Evolutionary conservation across 92 coral and sea anemone species (phyloP), one percentile per base, ranked within the genome.

Genomic region (Siderastrea radians): DNA sequence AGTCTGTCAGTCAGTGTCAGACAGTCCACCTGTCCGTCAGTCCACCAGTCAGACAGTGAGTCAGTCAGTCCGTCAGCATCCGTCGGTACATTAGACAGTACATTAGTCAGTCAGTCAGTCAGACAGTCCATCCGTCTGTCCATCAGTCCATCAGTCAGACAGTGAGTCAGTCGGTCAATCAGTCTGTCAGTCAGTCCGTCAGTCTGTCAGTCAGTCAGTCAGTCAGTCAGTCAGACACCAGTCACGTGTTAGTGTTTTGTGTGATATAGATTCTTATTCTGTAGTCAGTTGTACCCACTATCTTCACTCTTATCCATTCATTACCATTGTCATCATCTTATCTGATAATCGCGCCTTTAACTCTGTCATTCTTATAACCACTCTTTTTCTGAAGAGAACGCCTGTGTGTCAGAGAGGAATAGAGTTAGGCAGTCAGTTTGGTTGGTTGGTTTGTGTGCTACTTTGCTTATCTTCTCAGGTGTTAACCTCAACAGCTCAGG

Each of bases 151-250:
- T 57, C 60, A 47, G 46, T 50, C 81, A 11, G 44, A 59, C 75
- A 45, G 26, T 82, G 59, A 68, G 64, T 82, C 86, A 65, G 85
- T 81, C 85, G 58, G 79, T 72, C 68, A 47, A 15, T 75, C 88
- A 26, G 67, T 49, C 55, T 43, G 76, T 65, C 53, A 19, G 44
- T 76, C 76, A 66, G 83, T 85, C 52, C 19, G 76, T 75, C 66
- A 11, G 83, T n/a, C 75, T 7, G 82, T 47, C 57, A 43, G 67
- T 58, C 69, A 70, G 69, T 65, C 62, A n/a, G 75, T 46, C 72
- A 1, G 75, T 50, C 83, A 64, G 83, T 16, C 75, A 65, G 65
- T 62, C 79, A 50, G 67, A 50, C 46, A 26, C 38, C 38, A 26
- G 38, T 26, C 38, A 26, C 38, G 38, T 26, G 38, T 26, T 26